Evolutionary conservation across 2,113 vertebrate species (phyloP).

Genomic region (Paracanthobrama guichenoti): DNA sequence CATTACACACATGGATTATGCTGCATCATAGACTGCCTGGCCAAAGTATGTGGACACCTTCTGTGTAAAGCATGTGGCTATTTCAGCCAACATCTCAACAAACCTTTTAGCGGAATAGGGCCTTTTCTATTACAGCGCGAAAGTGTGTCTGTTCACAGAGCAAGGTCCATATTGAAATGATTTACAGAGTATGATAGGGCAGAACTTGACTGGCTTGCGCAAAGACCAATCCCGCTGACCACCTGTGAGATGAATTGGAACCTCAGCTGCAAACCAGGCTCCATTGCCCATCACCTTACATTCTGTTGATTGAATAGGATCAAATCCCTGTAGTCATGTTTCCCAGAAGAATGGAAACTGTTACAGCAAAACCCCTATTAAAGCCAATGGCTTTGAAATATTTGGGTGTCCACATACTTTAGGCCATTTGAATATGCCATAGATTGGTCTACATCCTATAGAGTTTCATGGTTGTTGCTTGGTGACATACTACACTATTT

Average conservation of each 20-base stretch:
- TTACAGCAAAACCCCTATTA: neutral
- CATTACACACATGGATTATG: neutral
- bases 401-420: neutral
- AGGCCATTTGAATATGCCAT: neutral
- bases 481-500: conserved; percentile 1
- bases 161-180: neutral
- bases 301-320: neutral
- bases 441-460: neutral
- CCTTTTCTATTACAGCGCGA: too few relatives aligned
- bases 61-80: neutral
- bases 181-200: neutral
- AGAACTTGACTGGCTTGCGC: neutral
- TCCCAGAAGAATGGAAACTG: neutral
- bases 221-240: neutral
- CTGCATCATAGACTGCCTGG: neutral
- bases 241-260: neutral
- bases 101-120: neutral
- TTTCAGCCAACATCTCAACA: neutral
- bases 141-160: neutral
- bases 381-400: conserved; percentile 6
- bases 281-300: neutral
- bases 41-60: neutral
- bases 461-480: conserved; percentile 6
- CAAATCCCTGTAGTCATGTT: neutral
- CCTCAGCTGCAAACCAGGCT: neutral